A percentile compares a stretch with the other conserved stretches of the same genome.
phyloP scores from a whole-genome alignment of 2,797 vertebrate species.

The Ficedula albicollis region DNA sequence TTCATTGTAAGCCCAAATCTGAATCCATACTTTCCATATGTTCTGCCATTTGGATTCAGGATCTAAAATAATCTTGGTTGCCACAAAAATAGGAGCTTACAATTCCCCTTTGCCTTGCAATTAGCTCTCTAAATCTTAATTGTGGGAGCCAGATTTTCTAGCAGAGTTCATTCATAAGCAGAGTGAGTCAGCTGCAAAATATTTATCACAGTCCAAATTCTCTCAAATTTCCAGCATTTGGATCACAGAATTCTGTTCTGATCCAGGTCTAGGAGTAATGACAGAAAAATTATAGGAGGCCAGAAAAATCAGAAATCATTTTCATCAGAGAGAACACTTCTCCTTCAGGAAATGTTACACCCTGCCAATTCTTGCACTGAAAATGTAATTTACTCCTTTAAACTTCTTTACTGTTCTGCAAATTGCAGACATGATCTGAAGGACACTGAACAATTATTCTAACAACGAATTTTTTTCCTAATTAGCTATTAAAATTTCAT shows the following conservation, averaged over 20 bases:
- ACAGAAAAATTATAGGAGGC: not conserved
- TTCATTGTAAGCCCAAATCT: not conserved
- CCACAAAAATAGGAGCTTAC: slow-evolving; percentile 44
- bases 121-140: slow-evolving; percentile 49
- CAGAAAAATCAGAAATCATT: not conserved
- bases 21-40: not conserved
- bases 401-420: not conserved
- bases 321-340: not conserved
- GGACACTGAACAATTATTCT: not conserved
- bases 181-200: slow-evolving; percentile 58
- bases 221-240: slow-evolving; percentile 21
- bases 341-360: not conserved
- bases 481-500: slow-evolving; percentile 15
- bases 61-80: slow-evolving; percentile 42
- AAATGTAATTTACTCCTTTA: not conserved
- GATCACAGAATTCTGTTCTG: slow-evolving; percentile 20
- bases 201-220: slow-evolving; percentile 51
- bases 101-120: slow-evolving; percentile 56
- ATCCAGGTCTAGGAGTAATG: slow-evolving; percentile 19
- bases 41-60: not conserved
- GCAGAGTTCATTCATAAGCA: slow-evolving; percentile 21
- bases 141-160: slow-evolving; percentile 53
- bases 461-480: not conserved
- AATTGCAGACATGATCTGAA: not conserved
- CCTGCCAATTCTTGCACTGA: not conserved